Conservation (phyloP, 2,113 vertebrate species). For the Athene cunicularia region DNA sequence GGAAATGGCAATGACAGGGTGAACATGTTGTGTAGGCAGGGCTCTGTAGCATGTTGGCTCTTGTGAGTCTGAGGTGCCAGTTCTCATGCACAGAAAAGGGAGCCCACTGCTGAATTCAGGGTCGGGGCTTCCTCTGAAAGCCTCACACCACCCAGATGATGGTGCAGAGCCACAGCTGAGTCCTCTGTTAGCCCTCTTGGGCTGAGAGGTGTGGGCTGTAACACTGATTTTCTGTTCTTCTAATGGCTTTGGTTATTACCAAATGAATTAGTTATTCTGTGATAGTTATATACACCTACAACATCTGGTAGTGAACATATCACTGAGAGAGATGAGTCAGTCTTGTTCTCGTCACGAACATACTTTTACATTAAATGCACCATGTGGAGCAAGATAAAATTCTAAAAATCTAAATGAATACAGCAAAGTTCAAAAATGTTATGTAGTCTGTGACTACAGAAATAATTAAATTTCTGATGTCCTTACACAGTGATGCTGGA, state of each 20-base stretch:
- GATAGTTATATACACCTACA: background rate
- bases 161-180: background rate
- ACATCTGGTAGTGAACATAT: background rate
- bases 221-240: background rate
- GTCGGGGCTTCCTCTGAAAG: background rate
- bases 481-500: background rate
- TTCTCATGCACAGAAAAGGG: background rate
- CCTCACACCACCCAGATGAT: background rate
- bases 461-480: background rate
- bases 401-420: background rate
- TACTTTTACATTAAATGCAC: background rate
- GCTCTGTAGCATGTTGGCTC: background rate
- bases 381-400: background rate
- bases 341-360: background rate
- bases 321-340: background rate
- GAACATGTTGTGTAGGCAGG: background rate
- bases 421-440: background rate
- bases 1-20: background rate
- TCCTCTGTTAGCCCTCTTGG: background rate
- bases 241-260: background rate
- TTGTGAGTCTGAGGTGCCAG: background rate
- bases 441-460: background rate
- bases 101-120: background rate
- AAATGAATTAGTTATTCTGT: background rate
- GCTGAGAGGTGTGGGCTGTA: background rate